Percentiles rank a stretch among this genome's conserved stretches.
phyloP scores from a whole-genome alignment of 1,140 invertebrate genomes.

The Eupeodes corollae region DNA sequence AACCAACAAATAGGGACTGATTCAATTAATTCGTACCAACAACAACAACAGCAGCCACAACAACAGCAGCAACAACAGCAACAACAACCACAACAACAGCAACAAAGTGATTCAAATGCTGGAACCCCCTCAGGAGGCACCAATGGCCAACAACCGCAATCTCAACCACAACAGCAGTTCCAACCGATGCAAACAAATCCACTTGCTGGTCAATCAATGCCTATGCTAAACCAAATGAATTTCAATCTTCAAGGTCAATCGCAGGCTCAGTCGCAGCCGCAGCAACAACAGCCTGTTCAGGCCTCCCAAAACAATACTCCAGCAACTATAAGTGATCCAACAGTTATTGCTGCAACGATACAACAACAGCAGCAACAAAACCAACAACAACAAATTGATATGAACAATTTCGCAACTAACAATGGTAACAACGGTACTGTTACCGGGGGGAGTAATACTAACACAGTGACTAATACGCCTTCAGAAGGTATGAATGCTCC shows the following conservation, averaged over 20 bases:
- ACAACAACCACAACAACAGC: neutral
- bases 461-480: too few species aligned
- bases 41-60: neutral
- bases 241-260: too few species aligned
- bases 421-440: conserved; percentile 5
- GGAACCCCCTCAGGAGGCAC: neutral
- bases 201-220: too few species aligned
- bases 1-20: neutral
- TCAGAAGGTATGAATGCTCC: neutral
- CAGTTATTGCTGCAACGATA: conserved; percentile 17
- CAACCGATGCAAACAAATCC: neutral
- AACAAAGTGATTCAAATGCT: conserved; percentile 4
- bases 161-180: conserved; percentile 4
- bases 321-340: conserved; percentile 25
- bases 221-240: too few species aligned
- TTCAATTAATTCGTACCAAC: neutral
- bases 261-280: neutral
- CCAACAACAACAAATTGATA: conserved; percentile 1
- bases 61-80: neutral
- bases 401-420: conserved; percentile 1
- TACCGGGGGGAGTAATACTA: conserved; percentile 3
- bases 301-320: conserved; percentile 18
- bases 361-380: conserved; percentile 11
- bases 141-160: conserved; percentile 1
- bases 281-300: conserved; percentile 1